These are phyloP conservation scores for Philantomba maxwellii DNA, from an alignment of 2,113 vertebrate species.

Conservation along the genomic window DNA sequence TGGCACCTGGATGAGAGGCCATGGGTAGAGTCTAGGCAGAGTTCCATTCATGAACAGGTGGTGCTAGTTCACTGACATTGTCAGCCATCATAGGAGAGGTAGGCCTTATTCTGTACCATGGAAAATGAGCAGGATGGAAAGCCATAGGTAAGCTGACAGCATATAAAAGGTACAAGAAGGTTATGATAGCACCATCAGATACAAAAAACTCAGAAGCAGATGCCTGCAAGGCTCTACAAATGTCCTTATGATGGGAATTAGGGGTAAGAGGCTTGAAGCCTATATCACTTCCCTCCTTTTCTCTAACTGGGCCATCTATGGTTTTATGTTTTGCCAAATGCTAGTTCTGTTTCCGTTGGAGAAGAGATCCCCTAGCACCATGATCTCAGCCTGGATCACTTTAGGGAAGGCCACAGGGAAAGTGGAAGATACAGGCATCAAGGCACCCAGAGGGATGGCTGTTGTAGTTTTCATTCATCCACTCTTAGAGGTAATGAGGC, in stretches of 20 bases:
- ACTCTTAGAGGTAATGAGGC: neutral
- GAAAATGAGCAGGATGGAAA: neutral
- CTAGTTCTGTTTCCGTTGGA: neutral
- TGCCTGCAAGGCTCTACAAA: neutral
- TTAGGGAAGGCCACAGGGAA: neutral
- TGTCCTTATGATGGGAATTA: neutral
- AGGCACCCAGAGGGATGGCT: neutral
- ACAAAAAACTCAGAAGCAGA: neutral
- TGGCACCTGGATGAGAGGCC: neutral
- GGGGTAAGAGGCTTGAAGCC: neutral
- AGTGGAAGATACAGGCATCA: neutral
- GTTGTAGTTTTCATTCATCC: neutral
- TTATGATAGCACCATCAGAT: neutral
- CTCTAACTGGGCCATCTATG: neutral
- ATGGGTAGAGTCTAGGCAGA: neutral
- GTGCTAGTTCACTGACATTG: neutral
- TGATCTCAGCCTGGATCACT: neutral
- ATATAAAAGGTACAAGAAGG: neutral
- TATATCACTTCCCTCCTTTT: neutral
- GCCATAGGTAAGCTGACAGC: neutral
- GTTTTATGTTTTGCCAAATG: neutral
- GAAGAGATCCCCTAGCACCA: neutral
- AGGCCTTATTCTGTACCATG: neutral
- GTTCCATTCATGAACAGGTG: neutral
- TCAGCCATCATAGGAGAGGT: neutral